Conservation (phyloP, 2,888 invertebrate genomes). For the Drosophila dives region DNA sequence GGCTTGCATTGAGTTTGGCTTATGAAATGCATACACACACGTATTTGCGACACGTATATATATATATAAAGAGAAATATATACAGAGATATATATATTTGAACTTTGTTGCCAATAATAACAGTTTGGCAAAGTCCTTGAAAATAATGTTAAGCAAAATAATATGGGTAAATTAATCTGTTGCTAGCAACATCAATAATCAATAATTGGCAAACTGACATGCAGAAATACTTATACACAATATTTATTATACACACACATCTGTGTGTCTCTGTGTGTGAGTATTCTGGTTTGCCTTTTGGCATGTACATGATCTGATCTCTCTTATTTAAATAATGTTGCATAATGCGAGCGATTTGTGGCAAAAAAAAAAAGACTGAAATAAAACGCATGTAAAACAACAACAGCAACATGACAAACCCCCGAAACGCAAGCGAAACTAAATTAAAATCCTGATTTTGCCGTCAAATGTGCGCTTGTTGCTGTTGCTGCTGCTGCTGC, state of each 20-base stretch:
- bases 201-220: constrained; percentile 13
- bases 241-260: not conserved
- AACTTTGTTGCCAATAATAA: constrained; percentile 50
- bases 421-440: constrained; percentile 50
- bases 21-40: constrained; percentile 46
- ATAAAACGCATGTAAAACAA: constrained; percentile 60
- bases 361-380: constrained; percentile 54
- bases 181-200: constrained; percentile 21
- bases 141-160: constrained; percentile 33
- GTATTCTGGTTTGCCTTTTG: constrained; percentile 42
- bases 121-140: constrained; percentile 53
- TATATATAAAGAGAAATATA: not conserved
- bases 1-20: constrained; percentile 63
- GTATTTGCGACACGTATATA: not conserved
- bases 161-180: constrained; percentile 4
- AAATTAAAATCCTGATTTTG: constrained; percentile 73
- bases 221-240: not conserved
- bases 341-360: constrained; percentile 64
- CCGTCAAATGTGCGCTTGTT: constrained; percentile 68
- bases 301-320: constrained; percentile 44
- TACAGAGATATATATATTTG: constrained; percentile 5
- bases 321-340: constrained; percentile 65
- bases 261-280: constrained; percentile 25
- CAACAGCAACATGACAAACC: constrained; percentile 36
- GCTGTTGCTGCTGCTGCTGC: constrained; percentile 3